Conservation (phyloP, 2,797 vertebrate genomes). For the Enteromius afrohamiltoni region DNA sequence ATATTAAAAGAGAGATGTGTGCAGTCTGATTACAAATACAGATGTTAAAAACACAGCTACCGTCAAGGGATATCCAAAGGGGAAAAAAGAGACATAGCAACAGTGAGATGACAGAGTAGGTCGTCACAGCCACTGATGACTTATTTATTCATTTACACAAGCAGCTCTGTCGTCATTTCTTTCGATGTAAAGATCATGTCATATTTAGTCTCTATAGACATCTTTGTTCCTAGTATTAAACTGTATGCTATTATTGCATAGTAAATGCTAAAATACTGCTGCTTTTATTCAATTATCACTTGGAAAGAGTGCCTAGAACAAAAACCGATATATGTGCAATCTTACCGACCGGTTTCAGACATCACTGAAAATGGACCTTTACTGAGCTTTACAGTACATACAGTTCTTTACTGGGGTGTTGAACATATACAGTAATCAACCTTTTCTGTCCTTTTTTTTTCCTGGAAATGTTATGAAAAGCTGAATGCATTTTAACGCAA, state of each 20-base stretch:
- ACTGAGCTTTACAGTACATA: conserved; percentile 19
- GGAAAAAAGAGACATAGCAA: conserved; percentile 48
- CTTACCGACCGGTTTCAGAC: conserved; percentile 36
- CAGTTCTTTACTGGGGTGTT: conserved; percentile 18
- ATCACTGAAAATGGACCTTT: conserved; percentile 33
- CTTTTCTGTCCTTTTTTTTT: conserved; percentile 38
- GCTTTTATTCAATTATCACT: conserved; percentile 63
- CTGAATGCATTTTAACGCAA: conserved; percentile 2
- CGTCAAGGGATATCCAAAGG: conserved; percentile 27
- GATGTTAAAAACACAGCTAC: conserved; percentile 43
- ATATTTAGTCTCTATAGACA: conserved; percentile 61
- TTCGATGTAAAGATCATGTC: conserved; percentile 54
- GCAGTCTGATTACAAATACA: conserved; percentile 2
- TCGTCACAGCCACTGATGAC: conserved; percentile 47
- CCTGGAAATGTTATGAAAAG: conserved; percentile 28
- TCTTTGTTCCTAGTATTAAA: conserved; percentile 63
- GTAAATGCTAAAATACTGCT: conserved; percentile 64
- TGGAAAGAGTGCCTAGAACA: conserved; percentile 62
- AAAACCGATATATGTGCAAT: conserved; percentile 55
- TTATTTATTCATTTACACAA: conserved; percentile 53
- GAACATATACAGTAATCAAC: not conserved
- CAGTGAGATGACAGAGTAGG: conserved; percentile 42
- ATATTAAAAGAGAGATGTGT: conserved; percentile 12
- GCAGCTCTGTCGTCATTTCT: conserved; percentile 53
- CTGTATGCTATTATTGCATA: conserved; percentile 63